A percentile compares a stretch with the other conserved stretches of the same genome.
Conservation (phyloP, 2,113 vertebrate species). For the Tragelaphus strepsiceros region DNA sequence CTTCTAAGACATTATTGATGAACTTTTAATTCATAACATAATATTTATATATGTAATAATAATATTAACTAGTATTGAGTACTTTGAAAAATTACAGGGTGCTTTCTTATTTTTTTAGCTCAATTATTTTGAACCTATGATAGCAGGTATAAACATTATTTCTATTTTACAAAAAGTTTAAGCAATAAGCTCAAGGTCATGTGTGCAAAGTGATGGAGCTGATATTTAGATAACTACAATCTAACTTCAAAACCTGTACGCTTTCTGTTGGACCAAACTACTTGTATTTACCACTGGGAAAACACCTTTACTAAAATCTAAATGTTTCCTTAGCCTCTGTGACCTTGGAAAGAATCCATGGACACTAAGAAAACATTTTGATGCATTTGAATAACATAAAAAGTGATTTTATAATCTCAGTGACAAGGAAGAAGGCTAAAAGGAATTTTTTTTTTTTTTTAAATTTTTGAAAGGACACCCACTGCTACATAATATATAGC, state of each 20-base stretch:
- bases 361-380: neutral
- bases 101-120: slow-evolving; percentile 24
- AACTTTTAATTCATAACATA: neutral
- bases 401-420: neutral
- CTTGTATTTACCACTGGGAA: neutral
- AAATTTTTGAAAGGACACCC: neutral
- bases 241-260: neutral
- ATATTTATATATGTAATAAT: neutral
- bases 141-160: neutral
- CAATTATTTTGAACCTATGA: neutral
- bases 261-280: neutral
- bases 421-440: neutral
- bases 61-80: neutral
- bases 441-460: neutral
- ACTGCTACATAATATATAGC: neutral
- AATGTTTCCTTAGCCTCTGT: neutral
- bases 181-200: neutral
- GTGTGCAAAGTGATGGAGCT: neutral
- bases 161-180: neutral
- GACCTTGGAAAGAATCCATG: neutral
- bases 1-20: neutral
- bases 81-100: neutral
- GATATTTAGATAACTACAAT: neutral
- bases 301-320: neutral
- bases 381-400: neutral